Evolutionary conservation across 1,140 invertebrate species (phyloP), one percentile per base, ranked within the genome.

Genomic region (Mya arenaria): DNA sequence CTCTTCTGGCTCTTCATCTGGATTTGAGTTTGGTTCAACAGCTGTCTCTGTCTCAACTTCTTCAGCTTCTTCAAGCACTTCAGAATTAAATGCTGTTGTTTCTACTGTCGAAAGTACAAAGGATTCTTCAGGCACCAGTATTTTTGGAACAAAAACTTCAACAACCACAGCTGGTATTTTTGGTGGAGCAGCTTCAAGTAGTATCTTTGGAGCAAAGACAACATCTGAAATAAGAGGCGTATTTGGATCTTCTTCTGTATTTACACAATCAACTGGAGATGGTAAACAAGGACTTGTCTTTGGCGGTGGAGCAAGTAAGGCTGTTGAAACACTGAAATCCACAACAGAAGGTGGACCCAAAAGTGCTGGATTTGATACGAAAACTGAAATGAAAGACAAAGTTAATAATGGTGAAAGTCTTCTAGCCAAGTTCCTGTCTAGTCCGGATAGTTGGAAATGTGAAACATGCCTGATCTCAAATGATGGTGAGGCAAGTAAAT

Each of bases 391-490:
- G n/a, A n/a, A n/a, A n/a, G n/a, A n/a, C n/a, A n/a, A n/a, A n/a
- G n/a, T n/a, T n/a, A n/a, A n/a, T n/a, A n/a, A n/a, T n/a, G n/a
- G n/a, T n/a, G n/a, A n/a, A n/a, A 79, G 75, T 68, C 32, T 79
- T 17, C 37, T 69, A 30, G 75, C 75, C 13, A 52, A 68, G 63
- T 79, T 52, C 60, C 48, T 68, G 5, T 30, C 63, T 5, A 68
- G 32, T 36, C 60, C 74, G n/a, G 65, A 48, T 30, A 78, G 28
- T 15, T 78, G 75, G 75, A 68, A 56, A 39, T 78, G 75, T 68
- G 48, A 36, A 48, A 30, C 28, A 52, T 78, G 75, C 23, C 19
- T 28, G 39, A 44, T 68, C 8, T 37, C 13, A 13, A 78, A 78
- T 68, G 62, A 68, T 30, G 48, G 36, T 19, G 28, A 48, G 13